Base-by-base conservation (phyloP, 2,888 invertebrate genomes). In the Pachycephus smyrnensis region DNA sequence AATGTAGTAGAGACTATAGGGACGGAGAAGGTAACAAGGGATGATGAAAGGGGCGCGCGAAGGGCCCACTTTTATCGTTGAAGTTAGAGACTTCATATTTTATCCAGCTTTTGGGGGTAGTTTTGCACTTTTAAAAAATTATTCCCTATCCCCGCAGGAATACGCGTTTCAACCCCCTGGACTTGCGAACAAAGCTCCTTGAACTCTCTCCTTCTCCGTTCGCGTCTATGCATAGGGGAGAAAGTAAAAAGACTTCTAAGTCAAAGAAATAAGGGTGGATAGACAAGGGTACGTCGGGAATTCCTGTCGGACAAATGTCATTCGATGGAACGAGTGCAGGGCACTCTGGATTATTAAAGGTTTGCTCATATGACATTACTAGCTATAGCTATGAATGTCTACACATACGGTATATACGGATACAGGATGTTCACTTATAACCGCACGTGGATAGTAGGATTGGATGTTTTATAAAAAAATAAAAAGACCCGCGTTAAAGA, bases 111-210 rank as follows among this genome's bases (percentile, higher is more conserved):
- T 36, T 68, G 32, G 76, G 78, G 69, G 77, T 77, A 69, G 79
- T 79, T 80, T 78, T 77, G 77, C 55, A 76, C 75, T 79, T 81
- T 82, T 81, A 79, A 83, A 81, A 81, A 82, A 83, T 83, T 82
- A 83, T 83, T 77, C 78, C 75, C 35, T 36, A 73, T 73, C 71
- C 80, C 80, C 32, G 32, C 32, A 77, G 77, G 79, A 77, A n/a
- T 69, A 23, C 9, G 23, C 9, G 23, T 6, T 55, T 55, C 9
- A 55, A 55, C 55, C 23, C 9, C 9, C 23, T 55, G 55, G 9
- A 55, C 55, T 23, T 23, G 9, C 2, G 55, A 9, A 55, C 55
- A 23, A 55, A 55, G 55, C 55, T 55, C 35, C 68, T 30, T 37
- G 55, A 73, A 68, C 32, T 73, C 55, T 71, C 30, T 68, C 37